These are phyloP conservation scores for Tenualosa ilisha DNA, from an alignment of 2,797 vertebrate genomes.

Conservation along the genomic window DNA sequence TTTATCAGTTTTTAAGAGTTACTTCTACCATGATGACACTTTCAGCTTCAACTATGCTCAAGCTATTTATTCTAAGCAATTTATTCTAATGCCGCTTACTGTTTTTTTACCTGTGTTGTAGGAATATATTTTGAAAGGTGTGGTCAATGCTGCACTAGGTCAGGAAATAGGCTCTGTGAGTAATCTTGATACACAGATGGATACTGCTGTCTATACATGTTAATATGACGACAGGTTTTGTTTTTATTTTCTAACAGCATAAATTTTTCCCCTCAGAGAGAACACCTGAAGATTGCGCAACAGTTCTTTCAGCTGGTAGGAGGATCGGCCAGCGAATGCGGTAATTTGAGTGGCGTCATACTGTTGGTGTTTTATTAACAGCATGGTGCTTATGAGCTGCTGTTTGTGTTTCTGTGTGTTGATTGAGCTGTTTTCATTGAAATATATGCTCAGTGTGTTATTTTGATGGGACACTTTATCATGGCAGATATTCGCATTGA, in stretches of 20 bases:
- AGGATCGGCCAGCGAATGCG: constrained; percentile 95
- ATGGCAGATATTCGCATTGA: no score
- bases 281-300: constrained; percentile 94
- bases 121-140: constrained; percentile 97
- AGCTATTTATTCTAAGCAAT: constrained; percentile 77
- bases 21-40: constrained; percentile 93
- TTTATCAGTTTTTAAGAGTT: constrained; percentile 77
- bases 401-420: neutral
- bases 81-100: neutral
- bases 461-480: no score
- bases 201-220: neutral
- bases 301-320: constrained; percentile 97
- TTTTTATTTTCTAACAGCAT: neutral
- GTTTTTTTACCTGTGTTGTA: constrained; percentile 54
- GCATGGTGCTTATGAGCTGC: neutral
- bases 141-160: constrained; percentile 93
- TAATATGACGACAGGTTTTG: neutral
- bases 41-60: constrained; percentile 99
- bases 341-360: constrained; percentile 63
- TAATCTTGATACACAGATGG: constrained; percentile 48
- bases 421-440: neutral
- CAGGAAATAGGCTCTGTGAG: constrained; percentile 94
- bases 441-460: neutral
- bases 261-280: constrained; percentile 76
- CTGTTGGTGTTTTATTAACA: neutral